Base-by-base conservation (phyloP, 2,113 vertebrate species). In the Rhodinocichla rosea region DNA sequence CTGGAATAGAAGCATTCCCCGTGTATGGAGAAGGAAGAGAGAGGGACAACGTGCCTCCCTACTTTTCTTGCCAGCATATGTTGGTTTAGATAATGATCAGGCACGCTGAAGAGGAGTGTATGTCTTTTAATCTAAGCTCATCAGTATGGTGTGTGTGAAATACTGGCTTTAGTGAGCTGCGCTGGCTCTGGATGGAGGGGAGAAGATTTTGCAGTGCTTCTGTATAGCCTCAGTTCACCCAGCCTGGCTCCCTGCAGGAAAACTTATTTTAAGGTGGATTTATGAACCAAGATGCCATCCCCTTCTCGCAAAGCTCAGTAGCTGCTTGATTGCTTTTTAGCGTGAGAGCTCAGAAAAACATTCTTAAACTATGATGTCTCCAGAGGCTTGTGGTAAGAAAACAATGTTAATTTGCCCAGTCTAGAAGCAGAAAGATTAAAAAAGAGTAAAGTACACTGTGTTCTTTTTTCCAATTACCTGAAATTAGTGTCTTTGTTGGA, bases 391-490 rank as follows among this genome's bases (percentile, higher is more conserved):
- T 63, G 68, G 79, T 85, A 70, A 92, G 68, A 92, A 93, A 95
- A 88, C 40, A 56, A 67, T 30, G 20, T 83, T 87, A 82, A 88
- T 86, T 91, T 95, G 52, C 50, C 79, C 15, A 40, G 57, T 64
- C 82, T 74, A 90, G 68, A 63, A 93, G 56, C 17, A 91, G 82
- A 90, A 87, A 74, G 75, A 80, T 87, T 42, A 87, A 94, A 84
- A 87, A 83, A 47, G 37, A 60, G 2, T 73, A 62, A 83, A 95
- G 77, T 50, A 90, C 71, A 44, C 63, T 69, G 26, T 33, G 35
- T 77, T 90, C 63, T 81, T 86, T 93, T 42, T 86, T 94, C 50
- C n/a, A 75, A 92, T 83, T 90, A 90, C 65, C 53, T 89, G 78
- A 68, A 92, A 90, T 77, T 79, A 74, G 24, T 5, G 27, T 63